phyloP scores from a whole-genome alignment of 2,888 invertebrate genomes.

The Yponomeuta malinellus region DNA sequence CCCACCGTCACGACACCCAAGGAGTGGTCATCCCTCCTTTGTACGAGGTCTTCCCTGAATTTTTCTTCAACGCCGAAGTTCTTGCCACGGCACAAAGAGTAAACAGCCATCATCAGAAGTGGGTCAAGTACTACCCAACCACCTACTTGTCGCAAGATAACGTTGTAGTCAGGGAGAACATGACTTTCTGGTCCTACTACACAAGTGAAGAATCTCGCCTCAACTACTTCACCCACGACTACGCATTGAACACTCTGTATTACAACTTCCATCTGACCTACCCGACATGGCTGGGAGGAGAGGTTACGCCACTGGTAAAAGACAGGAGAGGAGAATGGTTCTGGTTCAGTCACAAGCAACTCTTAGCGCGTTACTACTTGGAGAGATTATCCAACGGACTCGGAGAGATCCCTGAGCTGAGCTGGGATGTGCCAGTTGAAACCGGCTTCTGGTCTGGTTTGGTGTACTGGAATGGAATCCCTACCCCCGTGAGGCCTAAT shows the following conservation, averaged over 20 bases:
- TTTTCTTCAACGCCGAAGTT: constrained; percentile 81
- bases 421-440: constrained; percentile 67
- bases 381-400: constrained; percentile 83
- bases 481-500: constrained; percentile 78
- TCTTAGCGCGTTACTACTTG: constrained; percentile 83
- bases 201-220: constrained; percentile 74
- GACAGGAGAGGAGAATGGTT: constrained; percentile 79
- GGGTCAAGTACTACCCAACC: constrained; percentile 44
- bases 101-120: constrained; percentile 51
- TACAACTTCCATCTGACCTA: constrained; percentile 77
- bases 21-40: constrained; percentile 81
- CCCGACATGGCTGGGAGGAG: constrained; percentile 79
- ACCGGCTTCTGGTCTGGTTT: constrained; percentile 80
- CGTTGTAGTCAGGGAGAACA: constrained; percentile 78
- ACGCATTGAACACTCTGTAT: constrained; percentile 80
- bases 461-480: constrained; percentile 78
- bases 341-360: constrained; percentile 80
- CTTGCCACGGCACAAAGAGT: constrained; percentile 80
- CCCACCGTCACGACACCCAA: constrained; percentile 78
- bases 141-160: constrained; percentile 58
- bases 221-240: constrained; percentile 84
- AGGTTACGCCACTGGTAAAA: constrained; percentile 65
- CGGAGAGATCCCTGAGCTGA: constrained; percentile 78
- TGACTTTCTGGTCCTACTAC: constrained; percentile 73
- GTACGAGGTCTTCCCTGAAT: constrained; percentile 83